A percentile compares a stretch with the other conserved stretches of the same genome.
These are phyloP conservation scores for Gasterosteus nipponicus DNA, from an alignment of 2,113 vertebrate species.

Conservation along the genomic window DNA sequence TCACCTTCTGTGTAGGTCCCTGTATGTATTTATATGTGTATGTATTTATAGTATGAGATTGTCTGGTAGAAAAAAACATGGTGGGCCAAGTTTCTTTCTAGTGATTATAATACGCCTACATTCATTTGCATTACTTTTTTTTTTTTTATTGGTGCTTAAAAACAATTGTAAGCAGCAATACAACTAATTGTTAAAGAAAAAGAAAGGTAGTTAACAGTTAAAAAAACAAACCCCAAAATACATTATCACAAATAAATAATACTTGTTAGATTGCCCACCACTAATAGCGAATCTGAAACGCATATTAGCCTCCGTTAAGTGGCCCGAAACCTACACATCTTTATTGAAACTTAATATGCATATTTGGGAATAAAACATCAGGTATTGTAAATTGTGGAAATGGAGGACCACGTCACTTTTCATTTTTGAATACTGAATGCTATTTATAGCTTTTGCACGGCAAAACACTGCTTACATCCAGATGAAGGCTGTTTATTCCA, in stretches of 20 bases:
- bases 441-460: background rate
- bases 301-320: background rate
- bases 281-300: background rate
- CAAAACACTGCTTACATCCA: background rate
- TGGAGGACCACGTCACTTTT: background rate
- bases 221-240: background rate
- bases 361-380: background rate
- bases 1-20: background rate
- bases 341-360: background rate
- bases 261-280: background rate
- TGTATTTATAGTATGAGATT: too few species aligned
- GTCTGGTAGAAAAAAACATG: too few species aligned
- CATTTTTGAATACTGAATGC: background rate
- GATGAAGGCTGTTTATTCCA: background rate
- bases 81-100: background rate
- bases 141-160: background rate
- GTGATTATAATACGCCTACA: slow-evolving; percentile 26
- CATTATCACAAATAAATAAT: slow-evolving; percentile 52
- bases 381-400: background rate
- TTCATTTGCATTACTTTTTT: slow-evolving; percentile 33
- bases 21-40: background rate
- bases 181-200: background rate
- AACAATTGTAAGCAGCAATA: background rate
- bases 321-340: background rate
- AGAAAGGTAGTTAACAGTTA: background rate